phyloP scores from a whole-genome alignment of 2,888 invertebrate species.

The Schrankia costaestrigalis region DNA sequence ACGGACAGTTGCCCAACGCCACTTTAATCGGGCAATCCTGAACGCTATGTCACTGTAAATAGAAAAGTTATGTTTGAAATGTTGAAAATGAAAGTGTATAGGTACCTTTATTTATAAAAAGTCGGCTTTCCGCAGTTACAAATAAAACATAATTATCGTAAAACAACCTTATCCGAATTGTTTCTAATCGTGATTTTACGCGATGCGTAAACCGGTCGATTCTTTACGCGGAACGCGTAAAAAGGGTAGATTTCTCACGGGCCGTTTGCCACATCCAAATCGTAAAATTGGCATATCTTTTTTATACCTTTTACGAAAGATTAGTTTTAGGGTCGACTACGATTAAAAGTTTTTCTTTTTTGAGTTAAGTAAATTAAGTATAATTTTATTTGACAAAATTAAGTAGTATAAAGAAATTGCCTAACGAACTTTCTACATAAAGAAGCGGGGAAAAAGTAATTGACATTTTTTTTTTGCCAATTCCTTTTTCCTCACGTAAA shows the following conservation, averaged over 20 bases:
- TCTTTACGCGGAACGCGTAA: conserved; percentile 24
- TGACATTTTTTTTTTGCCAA: too few species aligned
- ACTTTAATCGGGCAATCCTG: too few species aligned
- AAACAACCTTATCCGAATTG: conserved; percentile 21
- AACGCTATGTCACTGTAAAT: too few species aligned
- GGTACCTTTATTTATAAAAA: not conserved
- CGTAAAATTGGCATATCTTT: conserved; percentile 37
- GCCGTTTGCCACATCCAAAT: conserved; percentile 27
- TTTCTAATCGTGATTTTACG: conserved; percentile 26
- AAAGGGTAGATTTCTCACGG: conserved; percentile 38
- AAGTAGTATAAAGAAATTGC: too few species aligned
- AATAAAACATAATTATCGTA: conserved; percentile 42
- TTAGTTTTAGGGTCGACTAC: conserved; percentile 19
- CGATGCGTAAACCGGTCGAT: conserved; percentile 23
- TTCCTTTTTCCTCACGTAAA: too few species aligned
- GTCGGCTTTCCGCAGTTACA: conserved; percentile 25
- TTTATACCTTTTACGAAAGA: conserved; percentile 33
- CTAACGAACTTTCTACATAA: too few species aligned
- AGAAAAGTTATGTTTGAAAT: too few species aligned
- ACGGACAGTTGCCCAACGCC: too few species aligned
- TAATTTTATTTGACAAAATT: conserved; percentile 1
- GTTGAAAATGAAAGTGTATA: too few species aligned
- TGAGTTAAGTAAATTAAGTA: not conserved
- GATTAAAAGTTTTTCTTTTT: conserved; percentile 4
- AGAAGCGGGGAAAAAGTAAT: too few species aligned